Evolutionary conservation across 2,888 invertebrate genomes (phyloP), one percentile per base, ranked within the genome.

Genomic region (Lepidonotus clava): DNA sequence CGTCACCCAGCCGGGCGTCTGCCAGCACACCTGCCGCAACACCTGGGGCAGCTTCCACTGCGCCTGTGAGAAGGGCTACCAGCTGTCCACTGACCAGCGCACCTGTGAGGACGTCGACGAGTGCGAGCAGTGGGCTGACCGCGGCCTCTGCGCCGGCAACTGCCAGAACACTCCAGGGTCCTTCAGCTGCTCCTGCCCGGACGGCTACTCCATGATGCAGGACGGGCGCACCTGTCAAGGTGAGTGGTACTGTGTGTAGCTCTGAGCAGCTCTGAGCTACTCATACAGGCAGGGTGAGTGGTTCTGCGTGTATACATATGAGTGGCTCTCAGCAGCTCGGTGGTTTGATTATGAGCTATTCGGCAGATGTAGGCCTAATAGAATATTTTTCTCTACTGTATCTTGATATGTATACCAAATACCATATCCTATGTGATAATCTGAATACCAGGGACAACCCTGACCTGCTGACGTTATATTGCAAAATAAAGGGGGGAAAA

Each of bases 41-140:
- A 96, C 96, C 0, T 98, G 97, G 96, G 99, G 99, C 0, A 96
- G 97, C 0, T 98, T 97, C 94, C 96, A 96, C 84, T 99, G 99
- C 93, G 95, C 96, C 8, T 99, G 99, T 92, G 96, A 96, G 84
- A 94, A 96, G 0, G 99, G 99, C 0, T 99, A 96, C 94, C 95
- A 96, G 28, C 95, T 99, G 0, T 96, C 96, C 77, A 90, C 94
- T 0, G 96, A 97, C 91, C 97, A 97, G 92, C 96, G 96, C 95
- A 92, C 93, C 5, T 95, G 95, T 90, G 90, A 91, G 90, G 98
- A 98, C 92, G 95, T 98, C 21, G 96, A 98, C 92, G 98, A 98
- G 93, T 98, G 98, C 92, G 95, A 95, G 5, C 95, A 96, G 89
- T 97, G 96, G 93, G 96, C 96, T 90, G 95, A 96, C 0, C 93